A percentile compares a stretch with the other conserved stretches of the same genome.
phyloP scores from a whole-genome alignment of 2,888 invertebrate genomes.

The Agapostemon virescens region DNA sequence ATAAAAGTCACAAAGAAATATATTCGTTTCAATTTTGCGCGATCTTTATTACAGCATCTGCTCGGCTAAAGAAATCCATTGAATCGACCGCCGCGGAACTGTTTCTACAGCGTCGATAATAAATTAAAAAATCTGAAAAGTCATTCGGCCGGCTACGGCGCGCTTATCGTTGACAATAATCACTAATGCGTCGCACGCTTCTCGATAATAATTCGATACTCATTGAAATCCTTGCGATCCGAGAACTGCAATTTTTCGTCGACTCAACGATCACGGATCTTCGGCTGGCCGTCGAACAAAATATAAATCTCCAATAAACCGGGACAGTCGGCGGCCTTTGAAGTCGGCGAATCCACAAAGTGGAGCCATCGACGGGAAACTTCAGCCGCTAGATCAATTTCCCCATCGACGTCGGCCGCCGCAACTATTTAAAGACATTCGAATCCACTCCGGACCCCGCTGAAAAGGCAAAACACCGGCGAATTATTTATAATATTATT shows the following conservation, averaged over 20 bases:
- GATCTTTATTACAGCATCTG: too few species aligned
- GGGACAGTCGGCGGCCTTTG: neutral
- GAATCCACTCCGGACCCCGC: neutral
- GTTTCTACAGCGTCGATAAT: too few species aligned
- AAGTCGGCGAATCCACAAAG: constrained; percentile 4
- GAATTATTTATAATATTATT: too few species aligned
- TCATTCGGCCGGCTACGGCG: too few species aligned
- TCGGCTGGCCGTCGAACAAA: neutral
- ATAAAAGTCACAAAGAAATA: too few species aligned
- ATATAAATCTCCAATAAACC: neutral
- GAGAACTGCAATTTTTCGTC: neutral
- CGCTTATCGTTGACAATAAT: neutral
- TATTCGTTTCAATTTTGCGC: too few species aligned
- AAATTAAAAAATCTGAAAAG: too few species aligned
- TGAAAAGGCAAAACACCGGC: neutral
- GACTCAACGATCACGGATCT: neutral
- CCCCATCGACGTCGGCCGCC: neutral
- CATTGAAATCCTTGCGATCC: neutral
- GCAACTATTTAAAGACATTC: neutral
- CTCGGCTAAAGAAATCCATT: too few species aligned
- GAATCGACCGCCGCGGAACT: too few species aligned
- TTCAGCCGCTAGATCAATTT: neutral
- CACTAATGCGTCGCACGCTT: neutral
- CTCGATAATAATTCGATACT: neutral
- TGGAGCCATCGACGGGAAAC: neutral